Evolutionary conservation across 2,797 vertebrate species (phyloP).

Genomic region (Mormyrops attenuatus): DNA sequence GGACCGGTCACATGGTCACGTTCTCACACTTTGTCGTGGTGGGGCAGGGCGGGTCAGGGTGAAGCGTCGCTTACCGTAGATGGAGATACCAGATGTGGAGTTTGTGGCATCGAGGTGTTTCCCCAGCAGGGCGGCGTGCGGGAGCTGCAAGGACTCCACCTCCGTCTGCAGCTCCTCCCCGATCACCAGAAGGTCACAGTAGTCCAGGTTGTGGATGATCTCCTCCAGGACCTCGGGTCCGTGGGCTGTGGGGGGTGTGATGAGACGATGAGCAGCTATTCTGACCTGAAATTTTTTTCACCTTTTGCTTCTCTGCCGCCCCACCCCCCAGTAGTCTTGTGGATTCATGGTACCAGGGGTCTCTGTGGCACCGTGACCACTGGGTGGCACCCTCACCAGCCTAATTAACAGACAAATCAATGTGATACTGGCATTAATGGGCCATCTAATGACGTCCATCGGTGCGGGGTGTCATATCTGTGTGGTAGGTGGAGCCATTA

Average conservation of each 20-base stretch:
- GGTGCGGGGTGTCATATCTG: neutral
- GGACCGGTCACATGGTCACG: neutral
- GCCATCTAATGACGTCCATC: neutral
- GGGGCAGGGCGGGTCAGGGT: neutral
- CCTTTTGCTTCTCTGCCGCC: neutral
- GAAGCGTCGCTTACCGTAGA: conserved; percentile 74
- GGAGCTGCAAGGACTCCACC: conserved; percentile 80
- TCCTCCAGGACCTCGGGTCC: conserved; percentile 70
- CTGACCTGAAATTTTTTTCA: neutral
- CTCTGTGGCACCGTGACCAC: neutral
- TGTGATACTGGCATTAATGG: neutral
- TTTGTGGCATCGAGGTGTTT: conserved; percentile 87
- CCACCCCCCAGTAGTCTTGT: neutral
- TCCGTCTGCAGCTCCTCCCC: conserved; percentile 76
- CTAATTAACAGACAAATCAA: neutral
- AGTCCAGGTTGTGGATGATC: conserved; percentile 89
- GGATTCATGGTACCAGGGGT: neutral
- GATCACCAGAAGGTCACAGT: conserved; percentile 86
- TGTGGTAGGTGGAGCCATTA: neutral
- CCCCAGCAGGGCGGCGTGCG: conserved; percentile 66
- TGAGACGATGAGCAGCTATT: neutral
- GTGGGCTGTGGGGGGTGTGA: conserved; percentile 49
- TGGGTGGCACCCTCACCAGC: neutral
- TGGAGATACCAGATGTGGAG: conserved; percentile 87
- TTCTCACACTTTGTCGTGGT: too few relatives aligned